A percentile compares a stretch with the other conserved stretches of the same genome.
Conservation (phyloP, 2,797 vertebrate genomes). For the Antennarius maculatus region DNA sequence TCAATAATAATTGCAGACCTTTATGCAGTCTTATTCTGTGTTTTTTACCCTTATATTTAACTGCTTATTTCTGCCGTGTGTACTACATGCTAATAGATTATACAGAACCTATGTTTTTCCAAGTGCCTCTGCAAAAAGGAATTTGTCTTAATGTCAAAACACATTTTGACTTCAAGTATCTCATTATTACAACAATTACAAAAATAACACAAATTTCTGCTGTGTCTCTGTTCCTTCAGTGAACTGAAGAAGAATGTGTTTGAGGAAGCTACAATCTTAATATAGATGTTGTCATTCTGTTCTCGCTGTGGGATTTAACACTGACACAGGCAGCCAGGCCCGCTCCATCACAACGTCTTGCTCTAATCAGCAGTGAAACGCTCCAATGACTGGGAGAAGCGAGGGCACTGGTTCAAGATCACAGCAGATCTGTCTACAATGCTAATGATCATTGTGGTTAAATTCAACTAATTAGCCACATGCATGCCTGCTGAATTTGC, state of each 20-base stretch:
- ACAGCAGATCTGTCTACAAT: conserved; percentile 81
- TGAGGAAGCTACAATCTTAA: conserved; percentile 39
- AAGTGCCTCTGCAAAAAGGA: too few relatives aligned
- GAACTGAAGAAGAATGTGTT: conserved; percentile 4
- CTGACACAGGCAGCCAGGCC: conserved; percentile 65
- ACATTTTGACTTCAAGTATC: too few relatives aligned
- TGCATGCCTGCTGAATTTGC: conserved; percentile 68
- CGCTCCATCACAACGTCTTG: conserved; percentile 57
- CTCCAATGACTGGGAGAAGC: conserved; percentile 70
- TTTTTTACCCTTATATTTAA: too few relatives aligned
- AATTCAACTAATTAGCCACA: conserved; percentile 82
- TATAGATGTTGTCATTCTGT: conserved; percentile 52
- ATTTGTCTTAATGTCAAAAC: too few relatives aligned
- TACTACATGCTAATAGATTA: too few relatives aligned
- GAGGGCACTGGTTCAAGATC: conserved; percentile 66
- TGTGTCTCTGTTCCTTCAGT: background rate
- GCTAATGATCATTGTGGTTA: conserved; percentile 80
- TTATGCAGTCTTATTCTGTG: too few relatives aligned
- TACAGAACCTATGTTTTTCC: too few relatives aligned
- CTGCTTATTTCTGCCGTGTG: too few relatives aligned
- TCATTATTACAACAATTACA: too few relatives aligned
- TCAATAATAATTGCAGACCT: too few relatives aligned
- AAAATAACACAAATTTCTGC: too few relatives aligned
- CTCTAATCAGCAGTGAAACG: conserved; percentile 72
- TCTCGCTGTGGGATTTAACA: conserved; percentile 51